These are phyloP conservation scores for Siderastrea siderea DNA, from an alignment of 92 coral and sea anemone species.

Conservation along the genomic window DNA sequence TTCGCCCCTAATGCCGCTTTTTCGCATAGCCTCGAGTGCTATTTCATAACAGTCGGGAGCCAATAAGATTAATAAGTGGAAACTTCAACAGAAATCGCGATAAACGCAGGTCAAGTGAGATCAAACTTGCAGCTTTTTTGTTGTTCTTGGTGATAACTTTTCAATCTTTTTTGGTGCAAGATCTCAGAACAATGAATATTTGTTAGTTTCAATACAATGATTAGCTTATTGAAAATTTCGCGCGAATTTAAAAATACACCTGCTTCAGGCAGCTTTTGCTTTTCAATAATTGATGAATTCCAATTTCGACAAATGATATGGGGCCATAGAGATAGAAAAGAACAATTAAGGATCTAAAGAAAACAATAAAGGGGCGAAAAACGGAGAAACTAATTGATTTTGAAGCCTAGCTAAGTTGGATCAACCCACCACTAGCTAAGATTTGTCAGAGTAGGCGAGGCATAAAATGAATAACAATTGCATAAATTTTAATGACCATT, in stretches of 20 bases:
- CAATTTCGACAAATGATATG: constrained; percentile 48
- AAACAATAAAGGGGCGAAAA: constrained; percentile 16
- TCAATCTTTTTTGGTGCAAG: not conserved
- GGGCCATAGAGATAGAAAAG: constrained; percentile 39
- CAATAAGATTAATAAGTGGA: constrained; percentile 23
- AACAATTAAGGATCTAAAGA: constrained; percentile 28
- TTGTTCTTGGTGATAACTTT: not conserved
- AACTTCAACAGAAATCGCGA: not conserved
- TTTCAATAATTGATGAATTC: constrained; percentile 50
- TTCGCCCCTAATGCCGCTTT: constrained; percentile 28
- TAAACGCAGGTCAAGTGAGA: constrained; percentile 5
- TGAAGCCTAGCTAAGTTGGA: constrained; percentile 11
- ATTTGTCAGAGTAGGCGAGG: not conserved
- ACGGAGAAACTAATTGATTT: constrained; percentile 41
- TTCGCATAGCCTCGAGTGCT: constrained; percentile 13
- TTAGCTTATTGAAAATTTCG: constrained; percentile 24
- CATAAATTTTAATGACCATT: not conserved
- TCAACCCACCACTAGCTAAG: not conserved
- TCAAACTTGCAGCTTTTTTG: not conserved
- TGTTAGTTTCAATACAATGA: not conserved
- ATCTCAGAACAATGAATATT: not conserved
- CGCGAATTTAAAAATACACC: constrained; percentile 32
- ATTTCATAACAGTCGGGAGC: constrained; percentile 12
- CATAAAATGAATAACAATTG: not conserved
- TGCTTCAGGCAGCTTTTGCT: constrained; percentile 19